These are phyloP conservation scores for Noctilio leporinus DNA, from an alignment of 2,113 vertebrate genomes.

Conservation along the genomic window DNA sequence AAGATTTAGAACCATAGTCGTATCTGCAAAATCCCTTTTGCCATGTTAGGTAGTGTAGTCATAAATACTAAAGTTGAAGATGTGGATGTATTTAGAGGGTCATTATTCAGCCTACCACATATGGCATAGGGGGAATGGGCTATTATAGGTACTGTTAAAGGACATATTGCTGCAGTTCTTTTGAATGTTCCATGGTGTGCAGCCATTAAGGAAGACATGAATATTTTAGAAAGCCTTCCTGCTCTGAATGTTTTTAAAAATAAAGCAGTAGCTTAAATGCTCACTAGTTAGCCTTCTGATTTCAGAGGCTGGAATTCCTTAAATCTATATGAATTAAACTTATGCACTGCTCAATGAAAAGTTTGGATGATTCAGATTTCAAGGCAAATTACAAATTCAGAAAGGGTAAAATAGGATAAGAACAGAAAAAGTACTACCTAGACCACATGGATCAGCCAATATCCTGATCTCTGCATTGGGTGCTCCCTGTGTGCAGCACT, in stretches of 20 bases:
- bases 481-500: not conserved
- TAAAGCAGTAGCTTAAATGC: not conserved
- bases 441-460: not conserved
- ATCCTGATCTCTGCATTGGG: not conserved
- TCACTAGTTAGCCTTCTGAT: not conserved
- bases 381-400: not conserved
- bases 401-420: not conserved
- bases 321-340: not conserved
- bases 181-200: not conserved
- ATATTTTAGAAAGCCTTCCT: not conserved
- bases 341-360: not conserved
- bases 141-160: not conserved
- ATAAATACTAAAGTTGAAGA: not conserved
- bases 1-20: not conserved
- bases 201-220: not conserved
- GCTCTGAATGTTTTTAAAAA: not conserved
- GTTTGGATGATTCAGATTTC: not conserved
- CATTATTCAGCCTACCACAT: not conserved
- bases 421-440: not conserved
- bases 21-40: not conserved
- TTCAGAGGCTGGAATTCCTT: not conserved
- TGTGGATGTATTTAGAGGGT: not conserved
- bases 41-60: not conserved
- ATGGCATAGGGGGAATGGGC: not conserved
- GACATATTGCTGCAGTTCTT: not conserved